Evolutionary conservation across 1,140 invertebrate genomes (phyloP), one percentile per base, ranked within the genome.

Genomic region (Listronotus oregonensis): DNA sequence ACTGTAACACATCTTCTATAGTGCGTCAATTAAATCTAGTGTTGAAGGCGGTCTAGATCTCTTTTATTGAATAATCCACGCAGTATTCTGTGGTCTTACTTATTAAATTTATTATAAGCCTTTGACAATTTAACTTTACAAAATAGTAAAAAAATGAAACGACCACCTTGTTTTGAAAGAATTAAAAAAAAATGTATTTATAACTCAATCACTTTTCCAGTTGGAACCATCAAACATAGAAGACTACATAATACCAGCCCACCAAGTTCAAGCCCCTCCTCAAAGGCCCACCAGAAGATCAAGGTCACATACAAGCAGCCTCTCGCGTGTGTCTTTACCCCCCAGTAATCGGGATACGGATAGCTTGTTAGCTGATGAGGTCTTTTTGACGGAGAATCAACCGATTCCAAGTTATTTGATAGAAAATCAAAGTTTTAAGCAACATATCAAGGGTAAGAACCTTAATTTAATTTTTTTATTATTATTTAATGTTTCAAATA

Each of bases 301-400:
- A 12, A 40, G 50, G 4, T 60, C 64, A 9, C 37, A 47, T 44
- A 52, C 54, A 42, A 67, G 52, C 39, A 61, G 49, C 27, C 14
- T 57, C 17, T 61, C 64, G 14, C 43, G 56, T n/a, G 40, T 51
- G 10, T 61, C 57, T 4, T 32, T 51, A 32, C 56, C 55, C 3
- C 56, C 55, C 21, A 51, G 46, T 34, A 39, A 51, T 7, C 31
- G 47, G 9, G 64, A 64, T 21, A 50, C 11, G 12, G 44, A 62
- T 39, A 61, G 57, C 32, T 6, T 67, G 31, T 51, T 67, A 1
- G 15, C 31, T 11, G 57, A 67, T 17, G 50, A 58, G 32, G 32
- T 6, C 12, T 57, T 17, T 49, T 49, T 61, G 17, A 3, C 21
- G 5, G 52, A 56, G 14, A 56, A 40, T 27, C 51, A 50, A 12